These are phyloP conservation scores for Thalassoma bifasciatum DNA, from an alignment of 2,113 vertebrate genomes.

Conservation along the genomic window DNA sequence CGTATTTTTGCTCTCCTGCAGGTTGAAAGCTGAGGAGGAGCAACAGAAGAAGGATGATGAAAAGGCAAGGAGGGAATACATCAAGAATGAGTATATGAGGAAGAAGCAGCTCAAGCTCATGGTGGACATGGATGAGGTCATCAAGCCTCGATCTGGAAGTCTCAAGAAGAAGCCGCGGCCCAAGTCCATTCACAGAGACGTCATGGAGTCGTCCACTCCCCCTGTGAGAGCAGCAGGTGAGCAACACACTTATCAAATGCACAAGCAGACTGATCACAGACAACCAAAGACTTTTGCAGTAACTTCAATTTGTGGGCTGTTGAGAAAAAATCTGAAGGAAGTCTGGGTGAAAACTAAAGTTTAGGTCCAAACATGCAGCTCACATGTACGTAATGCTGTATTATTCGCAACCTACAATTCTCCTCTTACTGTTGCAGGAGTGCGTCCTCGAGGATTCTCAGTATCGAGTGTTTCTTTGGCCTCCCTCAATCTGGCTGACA, in stretches of 20 bases:
- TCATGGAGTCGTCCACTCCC: constrained; percentile 88
- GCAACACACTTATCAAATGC: background rate
- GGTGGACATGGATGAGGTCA: constrained; percentile 94
- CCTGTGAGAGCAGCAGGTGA: constrained; percentile 89
- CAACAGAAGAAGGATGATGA: constrained; percentile 94
- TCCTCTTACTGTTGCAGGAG: constrained; percentile 77
- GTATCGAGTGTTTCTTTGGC: constrained; percentile 96
- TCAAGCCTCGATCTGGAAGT: constrained; percentile 89
- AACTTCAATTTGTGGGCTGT: too few species aligned
- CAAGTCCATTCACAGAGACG: constrained; percentile 96
- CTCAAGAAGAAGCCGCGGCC: constrained; percentile 94
- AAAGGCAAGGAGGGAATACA: constrained; percentile 89
- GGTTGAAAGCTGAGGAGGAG: constrained; percentile 94
- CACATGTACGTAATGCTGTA: too few species aligned
- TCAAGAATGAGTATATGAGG: constrained; percentile 93
- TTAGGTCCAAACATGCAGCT: too few species aligned
- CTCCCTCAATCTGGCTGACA: constrained; percentile 93
- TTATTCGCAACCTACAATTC: background rate
- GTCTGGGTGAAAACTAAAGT: too few species aligned
- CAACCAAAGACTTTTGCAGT: too few species aligned
- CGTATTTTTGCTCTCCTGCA: constrained; percentile 56
- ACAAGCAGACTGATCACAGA: background rate
- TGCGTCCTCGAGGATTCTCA: constrained; percentile 87
- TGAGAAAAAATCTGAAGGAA: too few species aligned
- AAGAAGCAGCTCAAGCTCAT: constrained; percentile 96